Evolutionary conservation across 2,888 invertebrate species (phyloP).

Genomic region (Lasioglossum morio): DNA sequence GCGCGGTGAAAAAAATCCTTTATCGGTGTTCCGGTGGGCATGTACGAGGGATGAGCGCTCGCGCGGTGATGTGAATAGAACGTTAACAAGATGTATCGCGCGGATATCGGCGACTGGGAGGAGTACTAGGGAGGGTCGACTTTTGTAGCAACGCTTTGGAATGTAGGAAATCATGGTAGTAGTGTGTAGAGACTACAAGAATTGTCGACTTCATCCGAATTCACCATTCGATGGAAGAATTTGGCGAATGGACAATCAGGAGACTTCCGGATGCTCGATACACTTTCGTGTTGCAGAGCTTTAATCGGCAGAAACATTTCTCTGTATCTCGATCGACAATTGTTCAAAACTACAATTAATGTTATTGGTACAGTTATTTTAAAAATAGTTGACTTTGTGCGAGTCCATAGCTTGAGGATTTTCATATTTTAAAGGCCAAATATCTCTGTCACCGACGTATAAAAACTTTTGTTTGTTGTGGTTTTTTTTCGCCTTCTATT

Average conservation of each 20-base stretch:
- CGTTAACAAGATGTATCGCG: conserved; percentile 57
- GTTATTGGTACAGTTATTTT: too few relatives aligned
- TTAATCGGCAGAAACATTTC: too few relatives aligned
- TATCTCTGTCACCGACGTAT: too few relatives aligned
- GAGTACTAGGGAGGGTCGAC: neutral
- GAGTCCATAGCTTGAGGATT: too few relatives aligned
- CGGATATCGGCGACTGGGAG: conserved; percentile 18
- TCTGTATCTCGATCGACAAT: too few relatives aligned
- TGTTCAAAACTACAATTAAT: too few relatives aligned
- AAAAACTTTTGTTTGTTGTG: too few relatives aligned
- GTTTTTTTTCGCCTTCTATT: too few relatives aligned
- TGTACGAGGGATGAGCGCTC: conserved; percentile 24
- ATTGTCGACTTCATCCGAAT: neutral
- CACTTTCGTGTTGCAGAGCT: neutral
- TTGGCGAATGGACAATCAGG: neutral
- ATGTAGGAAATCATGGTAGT: neutral
- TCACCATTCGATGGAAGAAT: conserved; percentile 9
- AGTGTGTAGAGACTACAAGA: neutral
- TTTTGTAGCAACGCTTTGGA: neutral
- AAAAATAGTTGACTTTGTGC: too few relatives aligned
- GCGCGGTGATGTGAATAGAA: conserved; percentile 49
- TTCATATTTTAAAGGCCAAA: too few relatives aligned
- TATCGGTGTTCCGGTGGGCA: conserved; percentile 54
- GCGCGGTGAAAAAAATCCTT: conserved; percentile 31
- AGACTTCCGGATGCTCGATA: neutral